Percentiles rank a stretch among this genome's conserved stretches.
Evolutionary conservation across 1,140 invertebrate genomes (phyloP).

Genomic region (Campodea augens): DNA sequence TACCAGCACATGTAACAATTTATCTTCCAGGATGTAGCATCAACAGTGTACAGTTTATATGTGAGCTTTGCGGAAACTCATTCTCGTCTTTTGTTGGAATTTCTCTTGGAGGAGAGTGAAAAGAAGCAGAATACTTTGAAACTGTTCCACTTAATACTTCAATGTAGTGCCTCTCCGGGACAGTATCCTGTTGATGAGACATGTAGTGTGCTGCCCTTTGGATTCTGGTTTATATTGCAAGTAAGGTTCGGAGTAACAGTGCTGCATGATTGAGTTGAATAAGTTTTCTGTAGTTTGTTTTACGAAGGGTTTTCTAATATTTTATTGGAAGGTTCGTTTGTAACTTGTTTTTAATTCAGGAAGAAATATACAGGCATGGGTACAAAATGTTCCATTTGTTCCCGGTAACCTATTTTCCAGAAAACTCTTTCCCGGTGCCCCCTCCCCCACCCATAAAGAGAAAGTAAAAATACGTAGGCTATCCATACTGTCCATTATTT

Average conservation of each 20-base stretch:
- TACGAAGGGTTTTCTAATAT: no score
- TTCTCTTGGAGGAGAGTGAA: conserved; percentile 23
- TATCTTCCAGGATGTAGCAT: conserved; percentile 26
- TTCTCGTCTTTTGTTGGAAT: conserved; percentile 35
- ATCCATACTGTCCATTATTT: no score
- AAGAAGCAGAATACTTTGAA: conserved; percentile 24
- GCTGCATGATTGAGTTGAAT: no score
- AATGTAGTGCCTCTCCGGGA: conserved; percentile 56
- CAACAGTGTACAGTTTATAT: conserved; percentile 38
- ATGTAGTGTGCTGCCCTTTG: conserved; percentile 60
- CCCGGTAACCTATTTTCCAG: no score
- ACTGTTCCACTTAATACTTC: conserved; percentile 39
- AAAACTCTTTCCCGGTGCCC: no score
- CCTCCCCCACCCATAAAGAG: no score
- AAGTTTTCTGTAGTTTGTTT: conserved; percentile 5
- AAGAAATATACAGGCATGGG: no score
- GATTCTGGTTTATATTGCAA: conserved; percentile 81
- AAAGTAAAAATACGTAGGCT: no score
- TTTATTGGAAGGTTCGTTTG: no score
- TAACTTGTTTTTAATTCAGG: no score
- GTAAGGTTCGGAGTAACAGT: no score
- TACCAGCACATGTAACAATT: conserved; percentile 4
- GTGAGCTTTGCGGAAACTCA: conserved; percentile 43
- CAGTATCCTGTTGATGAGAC: conserved; percentile 67
- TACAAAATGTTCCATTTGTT: no score